Percentiles rank a stretch among this genome's conserved stretches.
Evolutionary conservation across 2,113 vertebrate genomes (phyloP).

Genomic region (Takifugu bimaculatus): DNA sequence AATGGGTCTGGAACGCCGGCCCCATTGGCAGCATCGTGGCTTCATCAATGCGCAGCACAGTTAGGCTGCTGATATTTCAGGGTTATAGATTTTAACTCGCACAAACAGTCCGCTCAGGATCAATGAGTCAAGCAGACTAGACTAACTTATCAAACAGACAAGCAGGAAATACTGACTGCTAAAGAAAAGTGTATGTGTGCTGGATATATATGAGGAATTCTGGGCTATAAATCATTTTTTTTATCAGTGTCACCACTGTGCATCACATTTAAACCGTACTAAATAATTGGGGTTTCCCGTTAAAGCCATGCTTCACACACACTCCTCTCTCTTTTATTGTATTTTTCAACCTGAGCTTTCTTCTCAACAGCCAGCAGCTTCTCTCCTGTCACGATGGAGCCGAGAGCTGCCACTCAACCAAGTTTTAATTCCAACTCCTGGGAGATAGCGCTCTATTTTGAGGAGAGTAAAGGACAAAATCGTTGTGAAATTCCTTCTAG

Average conservation of each 20-base stretch:
- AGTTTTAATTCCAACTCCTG: conserved; percentile 36
- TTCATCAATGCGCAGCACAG: not conserved
- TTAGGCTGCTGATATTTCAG: conserved; percentile 1
- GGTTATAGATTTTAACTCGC: not conserved
- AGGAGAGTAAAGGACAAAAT: conserved; percentile 12
- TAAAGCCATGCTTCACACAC: not conserved
- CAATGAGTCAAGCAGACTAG: not conserved
- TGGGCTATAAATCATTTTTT: not conserved
- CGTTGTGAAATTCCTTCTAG: conserved; percentile 21
- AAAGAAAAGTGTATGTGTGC: not conserved
- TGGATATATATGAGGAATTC: conserved; percentile 3
- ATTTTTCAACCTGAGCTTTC: not conserved
- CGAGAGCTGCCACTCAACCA: conserved; percentile 39
- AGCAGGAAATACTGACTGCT: not conserved
- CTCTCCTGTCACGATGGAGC: conserved; percentile 11
- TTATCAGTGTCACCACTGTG: not conserved
- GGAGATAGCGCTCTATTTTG: conserved; percentile 19
- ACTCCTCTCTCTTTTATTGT: not conserved
- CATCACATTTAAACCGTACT: not conserved
- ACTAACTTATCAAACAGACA: not conserved
- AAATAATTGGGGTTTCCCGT: not conserved
- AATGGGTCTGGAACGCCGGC: not conserved
- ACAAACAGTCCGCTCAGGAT: not conserved
- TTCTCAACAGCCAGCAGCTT: conserved; percentile 8
- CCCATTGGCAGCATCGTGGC: not conserved